Conservation (phyloP, 2,113 vertebrate species). For the Scophthalmus maximus region DNA sequence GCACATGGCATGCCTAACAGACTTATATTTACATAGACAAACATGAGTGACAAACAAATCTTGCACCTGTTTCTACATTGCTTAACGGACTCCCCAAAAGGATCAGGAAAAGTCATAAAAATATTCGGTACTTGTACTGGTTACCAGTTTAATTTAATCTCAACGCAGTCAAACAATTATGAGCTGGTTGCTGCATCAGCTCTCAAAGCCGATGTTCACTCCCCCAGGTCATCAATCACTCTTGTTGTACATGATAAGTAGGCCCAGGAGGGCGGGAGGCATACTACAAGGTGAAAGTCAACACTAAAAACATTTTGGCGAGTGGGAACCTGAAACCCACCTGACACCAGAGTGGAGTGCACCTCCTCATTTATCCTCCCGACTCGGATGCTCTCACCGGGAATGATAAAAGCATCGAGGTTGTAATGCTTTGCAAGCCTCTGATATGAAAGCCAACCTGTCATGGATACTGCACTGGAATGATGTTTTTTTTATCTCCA, state of each 20-base stretch:
- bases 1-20: neutral
- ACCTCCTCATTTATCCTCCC: constrained; percentile 36
- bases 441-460: constrained; percentile 51
- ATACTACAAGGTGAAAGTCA: constrained; percentile 54
- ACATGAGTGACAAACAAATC: constrained; percentile 50
- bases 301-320: constrained; percentile 53
- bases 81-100: constrained; percentile 12
- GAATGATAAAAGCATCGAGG: constrained; percentile 49
- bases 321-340: constrained; percentile 56
- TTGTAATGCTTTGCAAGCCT: constrained; percentile 29
- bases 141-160: constrained; percentile 47
- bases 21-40: constrained; percentile 67
- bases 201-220: constrained; percentile 38
- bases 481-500: neutral
- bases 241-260: constrained; percentile 61
- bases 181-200: constrained; percentile 36
- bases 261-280: constrained; percentile 42
- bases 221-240: constrained; percentile 50
- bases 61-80: constrained; percentile 65
- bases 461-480: constrained; percentile 33
- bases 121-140: constrained; percentile 1
- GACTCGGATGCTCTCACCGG: constrained; percentile 16
- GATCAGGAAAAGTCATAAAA: constrained; percentile 12
- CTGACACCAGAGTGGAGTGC: constrained; percentile 33
- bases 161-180: constrained; percentile 25